phyloP scores from a whole-genome alignment of 2,113 vertebrate genomes.

The Taurulus bubalis region DNA sequence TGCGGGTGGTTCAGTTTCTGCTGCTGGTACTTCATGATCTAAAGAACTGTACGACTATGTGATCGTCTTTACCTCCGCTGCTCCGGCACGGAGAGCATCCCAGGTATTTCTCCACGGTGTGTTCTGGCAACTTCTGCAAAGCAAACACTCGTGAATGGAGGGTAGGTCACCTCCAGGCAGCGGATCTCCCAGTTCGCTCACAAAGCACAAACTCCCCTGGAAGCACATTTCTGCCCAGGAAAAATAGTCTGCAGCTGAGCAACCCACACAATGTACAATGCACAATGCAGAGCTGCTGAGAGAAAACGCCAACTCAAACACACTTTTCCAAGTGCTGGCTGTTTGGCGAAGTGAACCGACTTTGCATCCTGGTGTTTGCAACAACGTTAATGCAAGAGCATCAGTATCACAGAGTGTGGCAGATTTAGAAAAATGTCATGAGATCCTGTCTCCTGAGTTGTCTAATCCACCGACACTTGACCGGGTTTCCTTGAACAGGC shows the following conservation, averaged over 20 bases:
- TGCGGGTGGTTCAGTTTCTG: slow-evolving; percentile 38
- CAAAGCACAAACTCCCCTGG: slow-evolving; percentile 43
- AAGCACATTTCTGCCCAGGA: slow-evolving; percentile 57
- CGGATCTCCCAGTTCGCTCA: slow-evolving; percentile 33
- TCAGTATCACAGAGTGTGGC: slow-evolving; percentile 40
- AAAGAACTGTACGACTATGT: neutral
- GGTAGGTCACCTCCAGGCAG: slow-evolving; percentile 54
- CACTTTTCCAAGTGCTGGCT: slow-evolving; percentile 31
- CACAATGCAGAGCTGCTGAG: slow-evolving; percentile 51
- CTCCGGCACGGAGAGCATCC: slow-evolving; percentile 51
- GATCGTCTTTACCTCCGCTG: slow-evolving; percentile 26
- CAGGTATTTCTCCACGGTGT: slow-evolving; percentile 54
- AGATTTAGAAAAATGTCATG: slow-evolving; percentile 42
- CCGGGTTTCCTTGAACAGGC: slow-evolving; percentile 30
- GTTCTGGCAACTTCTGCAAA: slow-evolving; percentile 60
- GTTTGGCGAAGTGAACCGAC: slow-evolving; percentile 18
- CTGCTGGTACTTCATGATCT: slow-evolving; percentile 14
- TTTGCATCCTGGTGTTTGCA: slow-evolving; percentile 39
- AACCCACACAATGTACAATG: slow-evolving; percentile 60
- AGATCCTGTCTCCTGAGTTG: slow-evolving; percentile 37
- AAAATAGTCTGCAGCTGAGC: slow-evolving; percentile 65
- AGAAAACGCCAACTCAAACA: slow-evolving; percentile 59
- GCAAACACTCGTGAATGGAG: slow-evolving; percentile 66
- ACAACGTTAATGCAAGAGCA: slow-evolving; percentile 29
- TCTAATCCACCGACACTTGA: slow-evolving; percentile 54